Conservation (phyloP, 1,140 invertebrate species). For the Drosophila trapezifrons region DNA sequence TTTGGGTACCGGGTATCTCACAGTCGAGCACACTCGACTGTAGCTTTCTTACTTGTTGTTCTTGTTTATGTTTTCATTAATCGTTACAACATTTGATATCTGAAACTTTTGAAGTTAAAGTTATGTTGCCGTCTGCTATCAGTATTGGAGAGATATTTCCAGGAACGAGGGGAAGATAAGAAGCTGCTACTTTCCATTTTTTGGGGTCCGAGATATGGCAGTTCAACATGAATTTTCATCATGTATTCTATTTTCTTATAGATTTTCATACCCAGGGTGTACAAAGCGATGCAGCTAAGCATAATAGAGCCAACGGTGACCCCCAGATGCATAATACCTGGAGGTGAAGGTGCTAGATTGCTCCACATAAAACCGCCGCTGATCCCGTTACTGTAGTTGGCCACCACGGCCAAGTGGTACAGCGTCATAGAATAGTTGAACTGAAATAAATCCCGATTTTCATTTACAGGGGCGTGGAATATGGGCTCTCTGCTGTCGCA, state of each 20-base stretch:
- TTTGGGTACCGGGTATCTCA: too few relatives aligned
- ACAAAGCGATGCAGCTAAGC: not conserved
- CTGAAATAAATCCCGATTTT: not conserved
- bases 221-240: not conserved
- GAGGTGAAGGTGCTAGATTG: not conserved
- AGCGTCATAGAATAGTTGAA: not conserved
- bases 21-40: too few relatives aligned
- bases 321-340: too few relatives aligned
- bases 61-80: too few relatives aligned
- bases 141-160: not conserved
- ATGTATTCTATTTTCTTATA: not conserved
- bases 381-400: not conserved
- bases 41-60: too few relatives aligned
- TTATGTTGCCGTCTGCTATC: too few relatives aligned
- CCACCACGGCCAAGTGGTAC: not conserved
- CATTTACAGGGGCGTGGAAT: not conserved
- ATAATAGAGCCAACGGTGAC: not conserved
- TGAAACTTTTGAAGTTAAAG: too few relatives aligned
- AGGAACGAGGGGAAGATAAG: not conserved
- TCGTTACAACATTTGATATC: too few relatives aligned
- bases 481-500: not conserved
- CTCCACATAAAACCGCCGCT: not conserved
- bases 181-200: too few relatives aligned
- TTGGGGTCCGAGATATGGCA: not conserved
- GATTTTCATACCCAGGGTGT: not conserved